phyloP scores from a whole-genome alignment of 2,113 vertebrate species.

The Cyanoramphus novaezelandiae region DNA sequence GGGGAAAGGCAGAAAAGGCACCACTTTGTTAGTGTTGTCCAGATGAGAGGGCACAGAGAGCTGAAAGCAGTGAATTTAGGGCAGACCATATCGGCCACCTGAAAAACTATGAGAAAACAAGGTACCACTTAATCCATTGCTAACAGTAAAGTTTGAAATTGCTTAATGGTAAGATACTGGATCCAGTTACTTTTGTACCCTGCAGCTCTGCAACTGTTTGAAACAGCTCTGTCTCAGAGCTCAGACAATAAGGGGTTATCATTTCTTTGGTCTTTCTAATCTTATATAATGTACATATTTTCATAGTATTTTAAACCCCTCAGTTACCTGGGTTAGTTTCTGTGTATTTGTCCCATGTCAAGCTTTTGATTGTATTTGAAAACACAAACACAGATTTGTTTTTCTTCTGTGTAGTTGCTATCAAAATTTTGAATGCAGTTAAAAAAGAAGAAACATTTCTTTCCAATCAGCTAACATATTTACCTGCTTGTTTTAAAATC shows the following conservation, averaged over 20 bases:
- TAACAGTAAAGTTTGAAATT: not conserved
- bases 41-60: not conserved
- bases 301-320: not conserved
- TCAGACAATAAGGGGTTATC: not conserved
- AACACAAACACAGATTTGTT: not conserved
- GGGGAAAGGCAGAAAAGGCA: not conserved
- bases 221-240: not conserved
- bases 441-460: not conserved
- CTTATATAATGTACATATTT: not conserved
- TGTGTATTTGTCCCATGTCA: not conserved
- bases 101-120: not conserved
- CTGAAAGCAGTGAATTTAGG: not conserved
- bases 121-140: not conserved
- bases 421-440: not conserved
- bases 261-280: not conserved
- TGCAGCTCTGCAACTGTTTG: not conserved
- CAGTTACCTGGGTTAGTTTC: not conserved
- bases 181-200: not conserved
- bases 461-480: not conserved
- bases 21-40: fast-evolving
- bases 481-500: not conserved
- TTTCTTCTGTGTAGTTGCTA: not conserved
- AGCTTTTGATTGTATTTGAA: not conserved
- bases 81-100: not conserved
- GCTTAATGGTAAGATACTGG: not conserved